Evolutionary conservation across 2,113 vertebrate genomes (phyloP), one percentile per base, ranked within the genome.

Genomic region (Capreolus pygargus): DNA sequence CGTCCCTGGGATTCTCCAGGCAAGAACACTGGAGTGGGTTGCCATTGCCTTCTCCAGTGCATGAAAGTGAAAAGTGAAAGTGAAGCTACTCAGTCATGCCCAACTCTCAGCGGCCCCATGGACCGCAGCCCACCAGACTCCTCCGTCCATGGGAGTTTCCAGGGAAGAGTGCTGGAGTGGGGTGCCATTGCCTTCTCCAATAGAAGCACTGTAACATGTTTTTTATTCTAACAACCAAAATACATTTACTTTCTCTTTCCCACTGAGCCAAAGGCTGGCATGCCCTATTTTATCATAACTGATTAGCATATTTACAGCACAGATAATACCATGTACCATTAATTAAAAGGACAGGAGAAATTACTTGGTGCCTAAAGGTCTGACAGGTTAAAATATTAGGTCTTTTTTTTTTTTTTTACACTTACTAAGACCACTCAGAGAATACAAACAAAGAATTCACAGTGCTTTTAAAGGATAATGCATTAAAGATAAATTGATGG

Each of bases 371-470:
- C n/a, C 45, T 60, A 92, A 94, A 84, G 14, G 14, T 43, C 52
- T 95, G 79, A 95, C 6, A 54, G 9, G 21, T 43, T 93, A 57
- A 19, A 88, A 90, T n/a, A 95, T 30, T 15, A 96, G 82, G 54
- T 50, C 43, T 30, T 79, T 17, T 52, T 70, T 28, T 13, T 30
- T 70, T 74, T 74, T 74, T 93, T 25, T 94, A 30, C n/a, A 91
- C 36, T 47, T 93, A 88, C 9, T 33, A 33, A 91, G 55, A 13
- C 11, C 39, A 88, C 36, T 90, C 36, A 64, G 36, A 79, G 19
- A 93, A 92, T 81, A 89, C 58, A 84, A 97, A 83, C 36, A 89
- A 95, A 88, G 60, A 43, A n/a, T 50, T 70, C 60, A 85, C 50
- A 85, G 6, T 30, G 1, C 7, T 81, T 92, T 86, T 93, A 61